Evolutionary conservation across 2,113 vertebrate genomes (phyloP).

Genomic region (Grammomys surdaster): DNA sequence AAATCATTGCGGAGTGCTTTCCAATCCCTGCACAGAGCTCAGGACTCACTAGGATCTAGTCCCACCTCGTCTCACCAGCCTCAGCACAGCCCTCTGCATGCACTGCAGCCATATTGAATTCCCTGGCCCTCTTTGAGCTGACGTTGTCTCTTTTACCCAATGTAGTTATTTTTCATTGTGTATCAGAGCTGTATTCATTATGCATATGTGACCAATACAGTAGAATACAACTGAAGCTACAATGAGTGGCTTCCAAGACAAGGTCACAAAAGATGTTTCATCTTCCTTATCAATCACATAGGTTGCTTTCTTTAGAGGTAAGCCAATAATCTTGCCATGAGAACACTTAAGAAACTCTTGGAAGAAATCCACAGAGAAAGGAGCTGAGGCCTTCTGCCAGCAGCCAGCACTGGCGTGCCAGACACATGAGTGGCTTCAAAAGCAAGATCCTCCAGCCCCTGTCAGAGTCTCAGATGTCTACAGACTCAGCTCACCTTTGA

Average conservation of each 20-base stretch:
- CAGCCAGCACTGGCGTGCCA: not conserved
- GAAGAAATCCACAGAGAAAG: not conserved
- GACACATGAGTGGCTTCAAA: not conserved
- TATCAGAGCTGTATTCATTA: not conserved
- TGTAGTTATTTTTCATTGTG: not conserved
- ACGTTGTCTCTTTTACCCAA: not conserved
- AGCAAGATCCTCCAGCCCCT: not conserved
- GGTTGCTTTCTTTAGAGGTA: not conserved
- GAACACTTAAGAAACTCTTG: not conserved
- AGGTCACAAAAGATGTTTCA: not conserved
- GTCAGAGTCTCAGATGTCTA: not conserved
- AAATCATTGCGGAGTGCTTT: not conserved
- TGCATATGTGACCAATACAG: not conserved
- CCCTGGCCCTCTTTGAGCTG: not conserved
- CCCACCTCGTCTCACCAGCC: not conserved
- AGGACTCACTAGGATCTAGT: not conserved
- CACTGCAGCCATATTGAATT: not conserved
- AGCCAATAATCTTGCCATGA: not conserved
- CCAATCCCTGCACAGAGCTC: not conserved
- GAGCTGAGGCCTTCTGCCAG: not conserved
- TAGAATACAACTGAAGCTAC: not conserved
- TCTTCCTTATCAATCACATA: not conserved
- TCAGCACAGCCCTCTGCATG: not conserved
- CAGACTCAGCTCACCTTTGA: not conserved
- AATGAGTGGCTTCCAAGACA: not conserved